Evolutionary conservation across 2,797 vertebrate species (phyloP).

Genomic region (Lates japonicus): DNA sequence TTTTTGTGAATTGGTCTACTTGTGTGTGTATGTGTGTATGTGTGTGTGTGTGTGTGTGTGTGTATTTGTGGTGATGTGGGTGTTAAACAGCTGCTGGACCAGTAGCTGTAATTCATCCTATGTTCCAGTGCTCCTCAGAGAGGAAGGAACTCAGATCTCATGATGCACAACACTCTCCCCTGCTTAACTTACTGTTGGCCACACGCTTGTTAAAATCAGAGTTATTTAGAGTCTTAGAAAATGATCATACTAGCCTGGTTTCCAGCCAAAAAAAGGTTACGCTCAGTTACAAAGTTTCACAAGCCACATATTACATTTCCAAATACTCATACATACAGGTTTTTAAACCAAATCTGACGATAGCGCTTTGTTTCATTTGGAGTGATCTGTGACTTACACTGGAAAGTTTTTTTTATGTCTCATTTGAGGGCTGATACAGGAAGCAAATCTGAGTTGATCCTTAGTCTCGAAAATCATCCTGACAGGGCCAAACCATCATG

Average conservation of each 20-base stretch:
- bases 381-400: neutral
- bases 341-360: neutral
- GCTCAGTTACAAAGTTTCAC: slow-evolving; percentile 6
- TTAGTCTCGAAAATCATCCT: neutral
- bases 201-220: slow-evolving; percentile 8
- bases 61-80: slow-evolving; percentile 15
- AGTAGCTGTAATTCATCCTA: slow-evolving; percentile 61
- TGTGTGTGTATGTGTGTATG: slow-evolving; percentile 6
- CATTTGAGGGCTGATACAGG: neutral
- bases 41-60: neutral
- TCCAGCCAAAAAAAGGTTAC: slow-evolving; percentile 35
- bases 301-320: neutral
- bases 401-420: neutral
- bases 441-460: neutral
- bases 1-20: slow-evolving; percentile 29
- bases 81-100: slow-evolving; percentile 63
- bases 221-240: slow-evolving; percentile 32
- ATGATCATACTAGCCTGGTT: neutral
- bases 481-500: neutral
- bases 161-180: slow-evolving; percentile 23
- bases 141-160: slow-evolving; percentile 31
- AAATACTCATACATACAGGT: neutral
- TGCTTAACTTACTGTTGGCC: slow-evolving; percentile 13
- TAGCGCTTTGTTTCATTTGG: neutral
- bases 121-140: slow-evolving; percentile 30